Conservation (phyloP, 2,113 vertebrate genomes). For the Marmota flaviventris region DNA sequence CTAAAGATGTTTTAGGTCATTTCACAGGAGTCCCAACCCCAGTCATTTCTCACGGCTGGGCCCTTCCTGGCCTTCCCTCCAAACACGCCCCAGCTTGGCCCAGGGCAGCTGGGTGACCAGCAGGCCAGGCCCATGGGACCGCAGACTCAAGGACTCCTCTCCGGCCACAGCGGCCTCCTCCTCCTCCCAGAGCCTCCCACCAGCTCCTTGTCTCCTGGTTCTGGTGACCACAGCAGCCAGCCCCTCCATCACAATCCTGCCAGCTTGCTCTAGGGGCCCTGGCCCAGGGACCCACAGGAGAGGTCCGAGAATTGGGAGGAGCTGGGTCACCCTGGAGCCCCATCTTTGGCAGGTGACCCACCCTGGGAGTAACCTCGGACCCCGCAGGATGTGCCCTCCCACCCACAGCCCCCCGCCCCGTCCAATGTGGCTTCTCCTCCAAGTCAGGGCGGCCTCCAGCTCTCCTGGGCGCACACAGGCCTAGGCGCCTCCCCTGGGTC, state of each 20-base stretch:
- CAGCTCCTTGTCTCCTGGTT: neutral
- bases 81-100: neutral
- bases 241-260: neutral
- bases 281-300: fast-evolving
- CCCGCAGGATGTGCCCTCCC: fast-evolving
- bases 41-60: fast-evolving
- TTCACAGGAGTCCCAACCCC: neutral
- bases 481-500: neutral
- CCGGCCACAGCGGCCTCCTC: neutral
- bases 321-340: too few relatives aligned
- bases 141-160: neutral
- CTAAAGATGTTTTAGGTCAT: neutral
- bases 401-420: neutral
- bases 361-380: neutral
- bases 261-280: neutral
- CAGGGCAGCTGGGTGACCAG: neutral
- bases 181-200: too few relatives aligned
- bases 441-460: neutral
- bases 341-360: neutral
- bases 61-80: neutral
- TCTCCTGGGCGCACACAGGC: fast-evolving
- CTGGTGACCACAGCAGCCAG: too few relatives aligned
- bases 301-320: neutral
- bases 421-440: neutral
- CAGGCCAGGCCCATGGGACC: neutral